Evolutionary conservation across 2,888 invertebrate species (phyloP).

Genomic region (Apoda limacodes): DNA sequence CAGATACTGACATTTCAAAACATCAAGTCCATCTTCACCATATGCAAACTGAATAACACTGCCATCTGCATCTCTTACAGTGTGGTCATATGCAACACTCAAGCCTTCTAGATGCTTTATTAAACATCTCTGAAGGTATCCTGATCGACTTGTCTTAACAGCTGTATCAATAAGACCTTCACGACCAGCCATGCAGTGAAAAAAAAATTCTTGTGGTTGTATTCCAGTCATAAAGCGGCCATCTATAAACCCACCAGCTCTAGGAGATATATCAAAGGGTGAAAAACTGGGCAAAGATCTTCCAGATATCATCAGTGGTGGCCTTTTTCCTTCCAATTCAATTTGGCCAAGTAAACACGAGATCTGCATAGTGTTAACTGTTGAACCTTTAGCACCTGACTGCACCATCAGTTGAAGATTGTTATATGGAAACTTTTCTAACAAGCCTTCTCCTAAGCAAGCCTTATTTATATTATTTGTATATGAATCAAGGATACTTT

Average conservation of each 20-base stretch:
- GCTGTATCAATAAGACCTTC: slow-evolving; percentile 99
- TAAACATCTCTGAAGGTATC: slow-evolving; percentile 96
- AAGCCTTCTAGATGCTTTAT: slow-evolving; percentile 98
- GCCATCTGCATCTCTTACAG: slow-evolving; percentile 95
- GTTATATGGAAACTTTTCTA: slow-evolving; percentile 91
- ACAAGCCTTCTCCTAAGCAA: slow-evolving; percentile 86
- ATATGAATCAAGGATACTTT: slow-evolving; percentile 80
- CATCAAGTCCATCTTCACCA: slow-evolving; percentile 94
- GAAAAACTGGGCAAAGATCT: slow-evolving; percentile 92
- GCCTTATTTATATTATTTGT: slow-evolving; percentile 92
- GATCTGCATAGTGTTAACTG: slow-evolving; percentile 98
- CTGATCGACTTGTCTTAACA: slow-evolving; percentile 98
- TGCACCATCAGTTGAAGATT: slow-evolving; percentile 99
- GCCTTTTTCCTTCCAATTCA: slow-evolving; percentile 97
- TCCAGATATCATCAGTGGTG: slow-evolving; percentile 94
- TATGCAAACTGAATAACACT: slow-evolving; percentile 94
- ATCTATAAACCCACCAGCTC: slow-evolving; percentile 96
- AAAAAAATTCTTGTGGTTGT: slow-evolving; percentile 97
- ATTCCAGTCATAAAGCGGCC: slow-evolving; percentile 99
- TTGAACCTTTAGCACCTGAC: slow-evolving; percentile 98
- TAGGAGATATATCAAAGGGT: slow-evolving; percentile 87
- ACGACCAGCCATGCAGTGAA: slow-evolving; percentile 99
- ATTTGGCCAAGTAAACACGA: slow-evolving; percentile 98
- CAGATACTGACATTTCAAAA: slow-evolving; percentile 88
- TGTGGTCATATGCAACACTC: slow-evolving; percentile 91